Evolutionary conservation across 2,113 vertebrate species (phyloP).

Genomic region (Cyanistes caeruleus): DNA sequence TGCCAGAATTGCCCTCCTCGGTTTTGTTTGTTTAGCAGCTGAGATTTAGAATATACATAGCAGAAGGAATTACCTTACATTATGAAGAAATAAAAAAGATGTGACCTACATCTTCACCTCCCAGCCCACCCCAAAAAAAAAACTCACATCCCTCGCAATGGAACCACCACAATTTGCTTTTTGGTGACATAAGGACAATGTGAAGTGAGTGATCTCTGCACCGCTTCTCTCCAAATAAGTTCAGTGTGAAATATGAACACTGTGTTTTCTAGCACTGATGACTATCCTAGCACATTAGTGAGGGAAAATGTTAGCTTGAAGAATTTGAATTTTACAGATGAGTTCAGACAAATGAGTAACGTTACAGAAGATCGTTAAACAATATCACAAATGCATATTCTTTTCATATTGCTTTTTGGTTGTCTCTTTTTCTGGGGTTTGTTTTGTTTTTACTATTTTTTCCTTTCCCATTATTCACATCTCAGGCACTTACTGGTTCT

Average conservation of each 20-base stretch:
- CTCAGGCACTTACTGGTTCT: background rate
- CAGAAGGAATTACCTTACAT: background rate
- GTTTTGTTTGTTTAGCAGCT: background rate
- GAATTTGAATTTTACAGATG: background rate
- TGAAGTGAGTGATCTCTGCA: background rate
- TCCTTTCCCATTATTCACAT: background rate
- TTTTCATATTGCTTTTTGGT: background rate
- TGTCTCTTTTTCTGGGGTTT: background rate
- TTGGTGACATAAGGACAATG: background rate
- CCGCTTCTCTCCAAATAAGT: background rate
- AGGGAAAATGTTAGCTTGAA: background rate
- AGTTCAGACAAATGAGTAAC: background rate
- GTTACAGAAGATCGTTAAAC: background rate
- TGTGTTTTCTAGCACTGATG: background rate
- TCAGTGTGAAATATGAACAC: background rate
- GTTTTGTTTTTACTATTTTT: background rate
- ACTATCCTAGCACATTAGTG: background rate
- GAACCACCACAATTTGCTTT: background rate
- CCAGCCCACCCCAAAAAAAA: background rate
- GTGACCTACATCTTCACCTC: too few species aligned
- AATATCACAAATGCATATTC: background rate
- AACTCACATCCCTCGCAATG: accelerated
- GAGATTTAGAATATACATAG: background rate
- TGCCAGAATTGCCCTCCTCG: background rate
- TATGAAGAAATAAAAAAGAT: background rate